These are phyloP conservation scores for Drosophila chauvacae DNA, from an alignment of 1,140 invertebrate species.

Conservation along the genomic window DNA sequence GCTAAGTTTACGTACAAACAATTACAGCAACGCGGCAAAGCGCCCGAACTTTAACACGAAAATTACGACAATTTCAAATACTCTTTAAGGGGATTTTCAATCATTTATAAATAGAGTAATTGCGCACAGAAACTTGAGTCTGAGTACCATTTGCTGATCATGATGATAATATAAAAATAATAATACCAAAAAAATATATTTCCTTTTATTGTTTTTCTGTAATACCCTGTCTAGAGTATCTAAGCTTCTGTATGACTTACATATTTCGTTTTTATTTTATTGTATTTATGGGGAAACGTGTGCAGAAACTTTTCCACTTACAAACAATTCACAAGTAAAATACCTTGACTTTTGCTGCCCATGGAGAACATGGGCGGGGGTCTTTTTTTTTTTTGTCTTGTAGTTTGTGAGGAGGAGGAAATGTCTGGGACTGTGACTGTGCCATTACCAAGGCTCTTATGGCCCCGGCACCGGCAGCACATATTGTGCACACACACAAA, in stretches of 20 bases:
- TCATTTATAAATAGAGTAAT: neutral
- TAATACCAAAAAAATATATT: neutral
- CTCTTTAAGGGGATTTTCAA: neutral
- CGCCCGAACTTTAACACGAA: neutral
- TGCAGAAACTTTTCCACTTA: constrained; percentile 77
- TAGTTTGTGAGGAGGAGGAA: constrained; percentile 18
- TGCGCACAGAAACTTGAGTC: neutral
- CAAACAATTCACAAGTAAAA: constrained; percentile 69
- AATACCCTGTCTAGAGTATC: constrained; percentile 37
- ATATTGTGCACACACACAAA: constrained; percentile 49
- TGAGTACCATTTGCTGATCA: no score
- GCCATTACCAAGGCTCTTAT: constrained; percentile 58
- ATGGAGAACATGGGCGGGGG: constrained; percentile 12
- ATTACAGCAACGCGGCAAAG: constrained; percentile 34
- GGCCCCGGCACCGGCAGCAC: constrained; percentile 22
- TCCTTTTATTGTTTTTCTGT: neutral
- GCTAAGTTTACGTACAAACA: constrained; percentile 39
- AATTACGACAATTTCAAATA: neutral
- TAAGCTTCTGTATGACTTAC: constrained; percentile 25
- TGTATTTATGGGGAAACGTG: constrained; percentile 65
- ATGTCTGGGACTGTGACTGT: constrained; percentile 48
- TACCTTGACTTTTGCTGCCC: constrained; percentile 72
- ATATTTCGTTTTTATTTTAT: constrained; percentile 31
- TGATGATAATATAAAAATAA: neutral
- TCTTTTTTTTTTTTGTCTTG: neutral